Base-by-base conservation (phyloP, 1,140 invertebrate genomes). In the Olivierus martensii region DNA sequence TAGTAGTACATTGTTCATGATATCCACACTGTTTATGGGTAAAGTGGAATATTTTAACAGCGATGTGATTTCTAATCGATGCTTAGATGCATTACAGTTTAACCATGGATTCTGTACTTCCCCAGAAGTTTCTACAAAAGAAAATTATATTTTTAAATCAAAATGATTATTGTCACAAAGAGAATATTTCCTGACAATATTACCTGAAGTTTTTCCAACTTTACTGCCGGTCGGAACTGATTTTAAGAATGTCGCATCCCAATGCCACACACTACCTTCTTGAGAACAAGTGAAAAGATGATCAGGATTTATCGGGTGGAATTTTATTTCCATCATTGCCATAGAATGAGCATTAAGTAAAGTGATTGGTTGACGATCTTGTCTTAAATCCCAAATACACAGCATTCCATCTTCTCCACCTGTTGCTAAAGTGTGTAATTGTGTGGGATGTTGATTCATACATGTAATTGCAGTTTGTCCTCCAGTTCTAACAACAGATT, bases 341-440 rank as follows among this genome's bases (percentile, higher is more conserved):
- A 78, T 79, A 0, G 75, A 70, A 65, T 91, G 86, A 12, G 83
- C 86, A 58, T 79, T 82, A 1, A 90, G 69, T 53, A 87, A 72
- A 1, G 83, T 84, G 39, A 84, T 79, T 3, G 87, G 86, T 62
- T 79, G 84, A 3, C 79, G 78, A 34, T 85, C 81, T 56, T 87
- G 79, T 28, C 87, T 71, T 52, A 91, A 69, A 70, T 92, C 87
- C 87, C 87, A 94, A 2, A 89, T 79, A n/a, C 84, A 84, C 18
- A 90, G 69, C 19, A 80, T 78, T 5, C 73, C 73, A 62, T 87
- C 84, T 60, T 89, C 84, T 62, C 83, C 83, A 41, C 87, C 87
- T 21, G 84, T 79, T 1, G 88, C 75, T 0, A 87, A 75, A 28
- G 90, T 78, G 62, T 91, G 85, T 9, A 79, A 77, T 65, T 91